Conservation (phyloP, 2,797 vertebrate species). For the Propithecus deckenii region DNA sequence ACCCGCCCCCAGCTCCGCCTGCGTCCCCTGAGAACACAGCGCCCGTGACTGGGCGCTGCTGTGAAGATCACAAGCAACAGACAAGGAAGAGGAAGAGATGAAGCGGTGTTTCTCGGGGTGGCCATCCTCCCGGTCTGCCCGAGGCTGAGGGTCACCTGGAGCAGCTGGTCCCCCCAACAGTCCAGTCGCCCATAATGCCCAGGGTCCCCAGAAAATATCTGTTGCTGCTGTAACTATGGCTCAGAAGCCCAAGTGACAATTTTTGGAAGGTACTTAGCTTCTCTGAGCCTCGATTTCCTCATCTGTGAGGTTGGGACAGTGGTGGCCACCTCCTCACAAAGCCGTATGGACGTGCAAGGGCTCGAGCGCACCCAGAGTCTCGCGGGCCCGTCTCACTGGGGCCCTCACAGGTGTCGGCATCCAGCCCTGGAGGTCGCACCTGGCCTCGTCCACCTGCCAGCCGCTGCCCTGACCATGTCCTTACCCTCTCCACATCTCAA, state of each 20-base stretch:
- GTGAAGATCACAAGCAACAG: not conserved
- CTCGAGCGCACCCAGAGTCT: rapidly evolving
- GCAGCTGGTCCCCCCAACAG: not conserved
- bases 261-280: not conserved
- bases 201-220: not conserved
- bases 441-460: too few species aligned
- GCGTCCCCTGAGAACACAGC: not conserved
- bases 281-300: not conserved
- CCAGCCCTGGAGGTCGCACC: not conserved
- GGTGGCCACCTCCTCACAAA: not conserved
- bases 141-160: not conserved
- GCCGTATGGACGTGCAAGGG: not conserved
- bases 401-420: not conserved
- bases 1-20: not conserved
- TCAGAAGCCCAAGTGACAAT: not conserved
- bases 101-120: not conserved
- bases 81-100: not conserved
- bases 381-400: not conserved
- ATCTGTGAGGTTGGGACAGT: not conserved
- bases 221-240: not conserved
- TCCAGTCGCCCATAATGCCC: not conserved
- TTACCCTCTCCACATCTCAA: not conserved
- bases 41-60: not conserved
- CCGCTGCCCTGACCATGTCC: not conserved
- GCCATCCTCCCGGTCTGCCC: not conserved